These are phyloP conservation scores for Anguilla marmorata DNA, from an alignment of 2,797 vertebrate species.

Conservation along the genomic window DNA sequence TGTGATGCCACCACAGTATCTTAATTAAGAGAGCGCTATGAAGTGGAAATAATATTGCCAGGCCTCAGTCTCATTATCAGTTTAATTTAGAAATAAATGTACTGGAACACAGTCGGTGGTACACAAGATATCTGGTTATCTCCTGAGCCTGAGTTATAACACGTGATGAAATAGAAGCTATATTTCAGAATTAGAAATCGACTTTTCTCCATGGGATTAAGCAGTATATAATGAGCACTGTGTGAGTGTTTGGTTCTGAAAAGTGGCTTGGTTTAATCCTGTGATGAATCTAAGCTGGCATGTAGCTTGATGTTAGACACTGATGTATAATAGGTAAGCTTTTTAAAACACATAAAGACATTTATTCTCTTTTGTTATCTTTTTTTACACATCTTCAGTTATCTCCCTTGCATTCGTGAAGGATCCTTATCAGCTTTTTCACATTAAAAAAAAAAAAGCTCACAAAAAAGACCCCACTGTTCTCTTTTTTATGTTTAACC, in stretches of 20 bases:
- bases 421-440: conserved; percentile 3
- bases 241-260: background rate
- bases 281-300: background rate
- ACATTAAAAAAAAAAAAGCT: conserved; percentile 26
- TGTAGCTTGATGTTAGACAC: background rate
- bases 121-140: conserved; percentile 33
- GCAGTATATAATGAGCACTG: conserved; percentile 1
- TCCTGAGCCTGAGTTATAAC: conserved; percentile 26
- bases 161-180: conserved; percentile 8
- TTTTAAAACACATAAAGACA: background rate
- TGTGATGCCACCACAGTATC: conserved; percentile 34
- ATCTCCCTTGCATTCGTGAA: background rate
- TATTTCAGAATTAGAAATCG: conserved; percentile 23
- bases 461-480: background rate
- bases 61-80: conserved; percentile 49
- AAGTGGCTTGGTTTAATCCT: background rate
- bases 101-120: conserved; percentile 47
- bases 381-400: background rate
- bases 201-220: conserved; percentile 7
- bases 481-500: conserved; percentile 26
- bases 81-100: conserved; percentile 58
- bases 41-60: conserved; percentile 50
- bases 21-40: conserved; percentile 45
- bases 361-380: conserved; percentile 15
- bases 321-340: background rate